A percentile compares a stretch with the other conserved stretches of the same genome.
phyloP scores from a whole-genome alignment of 2,888 invertebrate species.

The Oscheius sp. region DNA sequence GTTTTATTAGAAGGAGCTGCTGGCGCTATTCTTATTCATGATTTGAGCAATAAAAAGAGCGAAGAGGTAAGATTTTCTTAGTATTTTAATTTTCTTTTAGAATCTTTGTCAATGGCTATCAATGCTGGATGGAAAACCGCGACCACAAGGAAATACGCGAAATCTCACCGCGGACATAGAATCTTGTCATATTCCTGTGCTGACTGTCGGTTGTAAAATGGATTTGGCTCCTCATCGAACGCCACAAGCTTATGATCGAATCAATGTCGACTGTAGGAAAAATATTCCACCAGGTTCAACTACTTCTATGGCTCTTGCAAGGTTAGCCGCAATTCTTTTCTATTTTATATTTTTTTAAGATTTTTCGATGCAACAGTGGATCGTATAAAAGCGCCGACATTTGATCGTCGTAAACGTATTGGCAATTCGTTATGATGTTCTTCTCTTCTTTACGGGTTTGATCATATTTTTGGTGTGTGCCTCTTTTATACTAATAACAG shows the following conservation, averaged over 20 bases:
- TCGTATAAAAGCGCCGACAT: slow-evolving; percentile 39
- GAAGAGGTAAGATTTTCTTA: slow-evolving; percentile 77
- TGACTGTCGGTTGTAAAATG: slow-evolving; percentile 92
- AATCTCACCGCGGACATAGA: slow-evolving; percentile 55
- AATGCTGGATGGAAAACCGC: slow-evolving; percentile 52
- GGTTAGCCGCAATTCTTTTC: slow-evolving; percentile 34
- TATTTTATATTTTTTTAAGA: slow-evolving; percentile 14
- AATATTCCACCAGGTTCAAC: slow-evolving; percentile 83
- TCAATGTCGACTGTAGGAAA: slow-evolving; percentile 63
- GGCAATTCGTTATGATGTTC: slow-evolving; percentile 26
- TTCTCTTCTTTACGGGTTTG: neutral
- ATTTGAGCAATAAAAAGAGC: slow-evolving; percentile 93
- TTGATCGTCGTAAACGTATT: slow-evolving; percentile 32
- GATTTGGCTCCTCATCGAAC: slow-evolving; percentile 77
- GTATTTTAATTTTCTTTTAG: slow-evolving; percentile 31
- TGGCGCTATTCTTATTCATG: slow-evolving; percentile 96
- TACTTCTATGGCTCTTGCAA: slow-evolving; percentile 89
- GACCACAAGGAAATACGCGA: slow-evolving; percentile 22
- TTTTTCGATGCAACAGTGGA: slow-evolving; percentile 62
- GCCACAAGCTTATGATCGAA: slow-evolving; percentile 49
- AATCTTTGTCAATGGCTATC: slow-evolving; percentile 64
- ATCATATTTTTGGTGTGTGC: neutral
- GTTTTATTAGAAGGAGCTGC: slow-evolving; percentile 91
- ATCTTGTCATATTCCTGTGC: slow-evolving; percentile 82
- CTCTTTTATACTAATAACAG: neutral